phyloP scores from a whole-genome alignment of 2,113 vertebrate species.

The mouse (Mus musculus) region GRCm39 chr14:102836001-102836500 shows the following conservation, averaged over 20 bases:
- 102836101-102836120: constrained; percentile 18
- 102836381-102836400: background rate
- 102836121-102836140: background rate
- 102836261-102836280: background rate
- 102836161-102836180: background rate
- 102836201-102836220: background rate
- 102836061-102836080: background rate
- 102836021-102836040: background rate
- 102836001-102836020: background rate
- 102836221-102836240: background rate
- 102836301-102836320: background rate
- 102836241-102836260: background rate
- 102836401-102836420: constrained; percentile 12
- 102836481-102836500: background rate
- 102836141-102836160: background rate
- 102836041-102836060: background rate
- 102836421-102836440: background rate
- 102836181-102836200: background rate
- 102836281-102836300: background rate
- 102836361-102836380: background rate
- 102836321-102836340: constrained; percentile 3
- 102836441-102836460: background rate
- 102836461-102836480: constrained; percentile 32
- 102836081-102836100: background rate
- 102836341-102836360: background rate